Conservation (phyloP, 2,888 invertebrate genomes). For the Sussaba pulchella region DNA sequence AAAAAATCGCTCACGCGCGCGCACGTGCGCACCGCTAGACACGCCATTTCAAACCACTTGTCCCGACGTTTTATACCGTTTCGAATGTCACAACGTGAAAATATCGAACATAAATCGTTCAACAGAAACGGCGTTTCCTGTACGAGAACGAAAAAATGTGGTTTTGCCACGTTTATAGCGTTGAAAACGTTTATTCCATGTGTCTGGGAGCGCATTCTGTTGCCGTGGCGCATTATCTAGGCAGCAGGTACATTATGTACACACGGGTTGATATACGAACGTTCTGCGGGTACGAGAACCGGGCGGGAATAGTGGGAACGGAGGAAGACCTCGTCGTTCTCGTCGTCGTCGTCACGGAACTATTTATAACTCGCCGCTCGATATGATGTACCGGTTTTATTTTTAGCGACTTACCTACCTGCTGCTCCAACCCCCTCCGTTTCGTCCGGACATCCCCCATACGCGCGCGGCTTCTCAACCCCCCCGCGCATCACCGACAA, state of each 20-base stretch:
- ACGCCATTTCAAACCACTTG: too few relatives aligned
- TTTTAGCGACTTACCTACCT: slow-evolving; percentile 80
- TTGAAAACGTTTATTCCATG: slow-evolving; percentile 6
- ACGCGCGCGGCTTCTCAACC: slow-evolving; percentile 1
- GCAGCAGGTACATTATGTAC: slow-evolving; percentile 34
- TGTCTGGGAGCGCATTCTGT: not conserved
- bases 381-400: slow-evolving; percentile 81
- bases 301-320: slow-evolving; percentile 37
- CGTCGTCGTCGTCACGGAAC: slow-evolving; percentile 66
- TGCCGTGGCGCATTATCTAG: slow-evolving; percentile 3
- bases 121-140: too few relatives aligned
- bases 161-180: too few relatives aligned
- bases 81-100: too few relatives aligned
- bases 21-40: too few relatives aligned
- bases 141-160: slow-evolving; percentile 1
- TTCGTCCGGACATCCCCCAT: slow-evolving; percentile 65
- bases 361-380: slow-evolving; percentile 82
- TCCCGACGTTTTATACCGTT: too few relatives aligned
- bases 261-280: slow-evolving; percentile 10
- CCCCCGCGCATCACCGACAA: slow-evolving; percentile 27
- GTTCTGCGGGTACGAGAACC: slow-evolving; percentile 33
- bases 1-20: too few relatives aligned
- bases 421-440: slow-evolving; percentile 65
- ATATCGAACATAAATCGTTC: too few relatives aligned
- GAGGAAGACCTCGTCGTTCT: slow-evolving; percentile 55